Evolutionary conservation across 2,113 vertebrate genomes (phyloP).

Genomic region (Hippocampus mohnikei): DNA sequence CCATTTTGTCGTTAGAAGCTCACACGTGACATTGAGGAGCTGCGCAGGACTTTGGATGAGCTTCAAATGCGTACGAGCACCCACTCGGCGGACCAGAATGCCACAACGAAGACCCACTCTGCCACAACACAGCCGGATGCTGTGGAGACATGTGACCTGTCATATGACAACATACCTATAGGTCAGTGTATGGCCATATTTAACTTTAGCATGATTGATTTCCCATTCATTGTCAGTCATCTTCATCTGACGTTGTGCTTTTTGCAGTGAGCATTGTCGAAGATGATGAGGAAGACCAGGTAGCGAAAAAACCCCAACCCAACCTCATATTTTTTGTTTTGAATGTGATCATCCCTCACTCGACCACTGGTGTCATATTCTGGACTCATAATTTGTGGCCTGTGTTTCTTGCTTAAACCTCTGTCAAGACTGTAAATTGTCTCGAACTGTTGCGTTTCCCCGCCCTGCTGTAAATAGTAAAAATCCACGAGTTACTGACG

Average conservation of each 20-base stretch:
- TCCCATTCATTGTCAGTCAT: not conserved
- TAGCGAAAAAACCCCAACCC: not conserved
- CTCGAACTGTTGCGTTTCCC: no score
- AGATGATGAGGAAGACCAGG: not conserved
- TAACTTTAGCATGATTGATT: not conserved
- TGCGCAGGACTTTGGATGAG: slow-evolving; percentile 25
- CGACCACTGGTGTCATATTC: no score
- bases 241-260: not conserved
- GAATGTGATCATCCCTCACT: not conserved
- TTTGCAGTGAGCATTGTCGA: slow-evolving; percentile 30
- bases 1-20: slow-evolving; percentile 44
- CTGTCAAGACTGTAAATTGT: no score
- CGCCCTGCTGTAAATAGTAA: no score
- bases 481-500: no score
- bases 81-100: accelerated
- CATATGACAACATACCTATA: not conserved
- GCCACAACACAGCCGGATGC: not conserved
- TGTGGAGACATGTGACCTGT: not conserved
- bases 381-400: no score
- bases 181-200: slow-evolving; percentile 30
- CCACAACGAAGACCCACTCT: not conserved
- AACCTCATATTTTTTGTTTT: not conserved
- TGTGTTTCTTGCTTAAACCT: no score
- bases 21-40: slow-evolving; percentile 5
- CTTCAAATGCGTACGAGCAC: not conserved